Evolutionary conservation across 2,888 invertebrate species (phyloP), one percentile per base, ranked within the genome.

Genomic region (Tuberolachnus salignus): DNA sequence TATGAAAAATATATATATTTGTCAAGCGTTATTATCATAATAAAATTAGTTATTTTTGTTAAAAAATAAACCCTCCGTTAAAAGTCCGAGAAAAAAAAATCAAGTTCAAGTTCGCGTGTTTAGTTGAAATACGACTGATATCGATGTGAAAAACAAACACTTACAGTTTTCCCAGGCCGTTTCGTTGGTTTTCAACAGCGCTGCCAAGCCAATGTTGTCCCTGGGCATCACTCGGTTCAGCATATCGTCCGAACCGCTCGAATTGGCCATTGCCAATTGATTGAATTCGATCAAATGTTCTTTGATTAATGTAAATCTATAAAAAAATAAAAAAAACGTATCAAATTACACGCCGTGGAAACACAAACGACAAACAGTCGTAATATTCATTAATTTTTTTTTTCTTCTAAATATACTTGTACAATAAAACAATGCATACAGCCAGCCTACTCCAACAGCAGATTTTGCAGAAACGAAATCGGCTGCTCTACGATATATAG

Each of bases 241-340:
- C 97, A 98, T 98, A 86, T 98, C 96, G 86, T 98, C 97, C 66
- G 96, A 95, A 67, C 97, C 97, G 85, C 98, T 97, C 26, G 98
- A 97, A 86, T 97, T 97, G 34, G 97, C 95, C 95, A 98, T 98
- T 34, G 98, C 98, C 84, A 99, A 88, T 88, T 97, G 96, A 87
- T 97, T 98, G 88, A 98, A 98, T 89, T 99, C 99, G 83, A 99
- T 94, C 84, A 98, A 89, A 87, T 97, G 95, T 86, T 98, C 96
- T 86, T 96, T 95, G 82, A 98, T 92, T 86, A 98, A 88, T 63
- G 92, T 90, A 87, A 98, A 99, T 88, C 97, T 98, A 87, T 34
- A 34, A 34, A 6, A 34, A 34, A 34, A 34, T 34, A 34, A 34
- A 34, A 34, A 34, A 34, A 34, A n/a, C n/a, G n/a, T n/a, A n/a